These are phyloP conservation scores for Magallana angulata DNA, from an alignment of 1,140 invertebrate species.

Conservation along the genomic window DNA sequence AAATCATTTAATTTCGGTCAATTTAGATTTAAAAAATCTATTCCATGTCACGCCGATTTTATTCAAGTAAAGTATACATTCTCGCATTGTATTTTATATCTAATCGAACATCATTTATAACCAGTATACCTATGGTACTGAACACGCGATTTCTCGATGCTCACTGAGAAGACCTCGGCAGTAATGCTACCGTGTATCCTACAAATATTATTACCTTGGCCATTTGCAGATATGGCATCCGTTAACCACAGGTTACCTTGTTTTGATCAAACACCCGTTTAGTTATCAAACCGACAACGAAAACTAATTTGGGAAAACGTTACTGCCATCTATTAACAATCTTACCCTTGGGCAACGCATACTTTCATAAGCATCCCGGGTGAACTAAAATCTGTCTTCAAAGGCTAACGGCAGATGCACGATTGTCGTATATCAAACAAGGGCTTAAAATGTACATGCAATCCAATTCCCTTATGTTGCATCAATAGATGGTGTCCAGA, in stretches of 20 bases:
- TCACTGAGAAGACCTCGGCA: too few species aligned
- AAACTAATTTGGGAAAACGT: slow-evolving; percentile 1
- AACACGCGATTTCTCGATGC: too few species aligned
- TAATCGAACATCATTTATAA: too few species aligned
- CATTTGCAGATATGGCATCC: too few species aligned
- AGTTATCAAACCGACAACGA: slow-evolving; percentile 4
- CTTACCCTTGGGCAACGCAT: not conserved
- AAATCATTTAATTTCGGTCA: too few species aligned
- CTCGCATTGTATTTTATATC: too few species aligned
- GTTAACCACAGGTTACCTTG: not conserved
- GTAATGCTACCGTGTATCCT: too few species aligned
- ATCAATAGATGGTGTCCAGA: not conserved
- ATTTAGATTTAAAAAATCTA: too few species aligned
- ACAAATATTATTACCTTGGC: too few species aligned
- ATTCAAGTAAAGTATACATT: too few species aligned
- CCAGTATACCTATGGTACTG: too few species aligned
- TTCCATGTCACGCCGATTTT: too few species aligned
- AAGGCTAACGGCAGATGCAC: not conserved
- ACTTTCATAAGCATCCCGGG: not conserved
- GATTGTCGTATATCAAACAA: not conserved
- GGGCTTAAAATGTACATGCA: not conserved
- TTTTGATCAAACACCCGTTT: slow-evolving; percentile 1
- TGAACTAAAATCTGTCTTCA: slow-evolving; percentile 17
- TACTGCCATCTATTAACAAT: not conserved
- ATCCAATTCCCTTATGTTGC: slow-evolving; percentile 12